These are phyloP conservation scores for Emys orbicularis DNA, from an alignment of 2,797 vertebrate genomes.

Conservation along the genomic window DNA sequence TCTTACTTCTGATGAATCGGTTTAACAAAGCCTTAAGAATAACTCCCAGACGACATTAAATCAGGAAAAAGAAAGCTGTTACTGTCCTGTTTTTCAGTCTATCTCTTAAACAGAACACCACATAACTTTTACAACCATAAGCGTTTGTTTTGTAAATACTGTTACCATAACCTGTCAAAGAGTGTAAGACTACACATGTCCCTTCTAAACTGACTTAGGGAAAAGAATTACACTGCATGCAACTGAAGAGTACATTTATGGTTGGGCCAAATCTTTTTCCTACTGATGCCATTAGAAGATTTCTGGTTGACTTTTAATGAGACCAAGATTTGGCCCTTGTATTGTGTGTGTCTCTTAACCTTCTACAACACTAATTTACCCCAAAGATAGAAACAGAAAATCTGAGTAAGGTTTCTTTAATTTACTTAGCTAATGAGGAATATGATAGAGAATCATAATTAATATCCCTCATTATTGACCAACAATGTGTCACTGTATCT, in stretches of 20 bases:
- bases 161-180: background rate
- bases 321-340: background rate
- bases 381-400: background rate
- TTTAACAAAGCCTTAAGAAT: background rate
- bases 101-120: background rate
- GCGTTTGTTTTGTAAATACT: background rate
- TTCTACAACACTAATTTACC: background rate
- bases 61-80: background rate
- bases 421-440: conserved; percentile 20
- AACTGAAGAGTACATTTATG: background rate
- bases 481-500: conserved; percentile 37
- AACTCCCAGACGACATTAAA: background rate
- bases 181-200: background rate
- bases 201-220: background rate
- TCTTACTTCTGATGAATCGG: background rate
- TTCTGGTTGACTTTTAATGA: background rate
- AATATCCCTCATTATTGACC: conserved; percentile 32
- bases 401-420: background rate
- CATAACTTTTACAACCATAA: background rate
- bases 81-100: background rate
- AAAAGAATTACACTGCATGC: background rate
- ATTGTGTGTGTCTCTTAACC: background rate
- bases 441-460: background rate
- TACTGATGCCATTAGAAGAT: background rate
- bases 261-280: background rate